Percentiles rank a stretch among this genome's conserved stretches.
Conservation (phyloP, 2,888 invertebrate genomes). For the Dendrolimus houi region DNA sequence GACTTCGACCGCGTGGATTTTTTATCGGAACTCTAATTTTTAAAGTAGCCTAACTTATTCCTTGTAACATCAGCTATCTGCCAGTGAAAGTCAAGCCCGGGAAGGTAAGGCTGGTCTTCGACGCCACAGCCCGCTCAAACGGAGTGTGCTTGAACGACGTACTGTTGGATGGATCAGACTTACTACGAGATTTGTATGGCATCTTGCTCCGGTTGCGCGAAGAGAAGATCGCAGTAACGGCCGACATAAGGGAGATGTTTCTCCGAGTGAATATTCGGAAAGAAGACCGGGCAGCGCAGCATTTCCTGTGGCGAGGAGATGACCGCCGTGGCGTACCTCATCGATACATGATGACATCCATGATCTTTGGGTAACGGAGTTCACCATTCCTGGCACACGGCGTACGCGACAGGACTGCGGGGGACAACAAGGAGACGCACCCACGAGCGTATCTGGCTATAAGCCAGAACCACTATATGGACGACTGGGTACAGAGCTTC, state of each 20-base stretch:
- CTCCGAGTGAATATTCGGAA: conserved; percentile 18
- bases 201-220: conserved; percentile 31
- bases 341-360: conserved; percentile 19
- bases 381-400: not conserved
- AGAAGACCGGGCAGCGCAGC: conserved; percentile 22
- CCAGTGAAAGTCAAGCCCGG: no score
- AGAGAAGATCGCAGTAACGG: conserved; percentile 17
- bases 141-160: conserved; percentile 23
- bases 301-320: conserved; percentile 22
- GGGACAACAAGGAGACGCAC: not conserved
- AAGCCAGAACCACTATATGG: not conserved
- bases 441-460: not conserved
- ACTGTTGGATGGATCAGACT: conserved; percentile 29
- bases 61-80: no score
- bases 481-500: not conserved
- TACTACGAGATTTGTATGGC: conserved; percentile 23
- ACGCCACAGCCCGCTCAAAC: conserved; percentile 24
- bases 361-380: conserved; percentile 14
- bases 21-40: no score
- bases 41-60: no score
- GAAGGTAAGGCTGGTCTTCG: conserved; percentile 24
- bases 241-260: conserved; percentile 18
- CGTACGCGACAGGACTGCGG: not conserved
- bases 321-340: conserved; percentile 4
- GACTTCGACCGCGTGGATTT: no score